Percentiles rank a stretch among this genome's conserved stretches.
These are phyloP conservation scores for Recurvirostra avosetta DNA, from an alignment of 2,113 vertebrate genomes.

Conservation along the genomic window DNA sequence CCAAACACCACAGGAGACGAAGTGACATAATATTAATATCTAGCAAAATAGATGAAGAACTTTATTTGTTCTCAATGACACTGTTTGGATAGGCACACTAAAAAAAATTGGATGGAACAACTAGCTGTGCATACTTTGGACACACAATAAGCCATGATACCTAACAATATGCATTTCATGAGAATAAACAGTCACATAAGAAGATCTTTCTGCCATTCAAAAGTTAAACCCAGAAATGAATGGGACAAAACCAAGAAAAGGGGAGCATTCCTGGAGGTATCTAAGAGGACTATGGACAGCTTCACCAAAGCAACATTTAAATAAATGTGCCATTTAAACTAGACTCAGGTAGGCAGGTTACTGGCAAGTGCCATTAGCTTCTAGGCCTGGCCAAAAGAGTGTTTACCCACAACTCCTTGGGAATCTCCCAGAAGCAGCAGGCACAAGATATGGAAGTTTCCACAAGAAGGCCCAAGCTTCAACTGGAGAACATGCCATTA, in stretches of 20 bases:
- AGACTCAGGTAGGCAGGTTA: neutral
- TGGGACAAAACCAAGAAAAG: neutral
- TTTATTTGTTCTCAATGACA: conserved; percentile 14
- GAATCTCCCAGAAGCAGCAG: neutral
- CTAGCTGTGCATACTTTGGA: neutral
- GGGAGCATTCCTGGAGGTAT: neutral
- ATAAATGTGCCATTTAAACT: neutral
- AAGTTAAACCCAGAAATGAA: neutral
- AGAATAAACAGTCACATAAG: neutral
- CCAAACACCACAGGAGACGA: neutral
- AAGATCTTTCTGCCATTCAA: neutral
- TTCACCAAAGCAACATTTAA: neutral
- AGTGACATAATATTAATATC: neutral
- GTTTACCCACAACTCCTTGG: neutral
- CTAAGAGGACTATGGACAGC: neutral
- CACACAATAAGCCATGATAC: neutral
- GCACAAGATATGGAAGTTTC: neutral
- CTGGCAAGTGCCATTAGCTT: neutral
- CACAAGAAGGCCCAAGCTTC: neutral
- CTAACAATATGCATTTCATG: neutral
- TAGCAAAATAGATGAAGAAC: neutral
- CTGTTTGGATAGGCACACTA: neutral
- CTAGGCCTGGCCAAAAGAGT: neutral
- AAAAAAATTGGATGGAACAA: neutral
- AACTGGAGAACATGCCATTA: neutral